Conservation (phyloP, 2,797 vertebrate genomes). For the Nannoperca australis region DNA sequence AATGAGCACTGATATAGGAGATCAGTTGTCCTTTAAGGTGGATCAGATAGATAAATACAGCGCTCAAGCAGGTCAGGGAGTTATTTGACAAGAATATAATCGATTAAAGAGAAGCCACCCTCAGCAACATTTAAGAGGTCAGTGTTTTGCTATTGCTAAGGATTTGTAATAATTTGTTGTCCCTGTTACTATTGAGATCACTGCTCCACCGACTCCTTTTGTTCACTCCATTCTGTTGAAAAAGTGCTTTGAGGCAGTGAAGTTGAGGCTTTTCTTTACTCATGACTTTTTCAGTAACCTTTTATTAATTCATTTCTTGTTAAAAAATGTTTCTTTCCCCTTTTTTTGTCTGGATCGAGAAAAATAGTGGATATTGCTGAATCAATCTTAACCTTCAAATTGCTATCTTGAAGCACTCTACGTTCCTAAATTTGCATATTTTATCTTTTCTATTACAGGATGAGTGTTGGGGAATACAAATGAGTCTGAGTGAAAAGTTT, state of each 20-base stretch:
- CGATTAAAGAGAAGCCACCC: slow-evolving; percentile 3
- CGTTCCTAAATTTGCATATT: slow-evolving; percentile 72
- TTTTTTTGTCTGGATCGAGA: slow-evolving; percentile 46
- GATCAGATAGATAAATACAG: slow-evolving; percentile 30
- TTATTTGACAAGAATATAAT: slow-evolving; percentile 14
- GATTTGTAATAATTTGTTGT: slow-evolving; percentile 27
- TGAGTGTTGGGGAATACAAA: slow-evolving; percentile 72
- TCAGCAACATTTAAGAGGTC: slow-evolving; percentile 47
- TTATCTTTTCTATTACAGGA: slow-evolving; percentile 75
- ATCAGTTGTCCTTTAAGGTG: neutral
- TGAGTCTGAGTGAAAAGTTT: slow-evolving; percentile 57
- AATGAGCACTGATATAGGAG: neutral
- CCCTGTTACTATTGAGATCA: slow-evolving; percentile 25
- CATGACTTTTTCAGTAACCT: slow-evolving; percentile 51
- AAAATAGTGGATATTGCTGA: slow-evolving; percentile 66
- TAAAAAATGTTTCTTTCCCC: slow-evolving; percentile 9
- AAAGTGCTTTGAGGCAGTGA: slow-evolving; percentile 46
- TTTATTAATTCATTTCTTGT: slow-evolving; percentile 63
- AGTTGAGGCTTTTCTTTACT: slow-evolving; percentile 37
- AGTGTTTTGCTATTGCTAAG: slow-evolving; percentile 22
- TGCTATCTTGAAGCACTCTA: slow-evolving; percentile 64
- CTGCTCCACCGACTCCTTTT: slow-evolving; percentile 29
- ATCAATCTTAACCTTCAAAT: slow-evolving; percentile 76
- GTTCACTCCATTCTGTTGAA: slow-evolving; percentile 39
- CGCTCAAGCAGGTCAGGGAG: slow-evolving; percentile 29